Percentiles rank a stretch among this genome's conserved stretches.
phyloP scores from a whole-genome alignment of 1,140 invertebrate genomes.

The Calliphora vicina region DNA sequence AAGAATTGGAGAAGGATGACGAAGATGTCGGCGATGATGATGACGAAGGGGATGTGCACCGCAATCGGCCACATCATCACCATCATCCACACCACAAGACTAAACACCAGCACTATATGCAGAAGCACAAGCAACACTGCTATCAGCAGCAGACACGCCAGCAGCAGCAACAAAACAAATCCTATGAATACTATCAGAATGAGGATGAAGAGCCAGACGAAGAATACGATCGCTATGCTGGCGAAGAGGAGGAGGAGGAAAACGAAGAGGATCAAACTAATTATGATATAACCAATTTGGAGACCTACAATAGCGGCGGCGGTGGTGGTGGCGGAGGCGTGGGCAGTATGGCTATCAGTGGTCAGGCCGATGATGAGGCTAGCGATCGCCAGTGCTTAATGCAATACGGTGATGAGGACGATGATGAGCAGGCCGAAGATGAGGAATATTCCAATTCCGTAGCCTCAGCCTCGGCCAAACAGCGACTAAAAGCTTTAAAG shows the following conservation, averaged over 20 bases:
- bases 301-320: conserved; percentile 56
- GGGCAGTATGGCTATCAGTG: too few species aligned
- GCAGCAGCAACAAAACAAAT: conserved; percentile 42
- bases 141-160: conserved; percentile 39
- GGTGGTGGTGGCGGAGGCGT: neutral
- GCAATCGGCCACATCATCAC: conserved; percentile 43
- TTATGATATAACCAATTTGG: conserved; percentile 61
- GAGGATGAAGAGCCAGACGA: conserved; percentile 44
- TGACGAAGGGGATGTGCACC: conserved; percentile 28
- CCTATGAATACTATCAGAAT: conserved; percentile 51
- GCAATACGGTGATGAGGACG: conserved; percentile 49
- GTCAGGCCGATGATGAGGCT: conserved; percentile 49
- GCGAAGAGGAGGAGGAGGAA: conserved; percentile 43
- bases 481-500: conserved; percentile 49
- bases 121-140: conserved; percentile 34
- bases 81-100: conserved; percentile 43
- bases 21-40: conserved; percentile 29
- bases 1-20: conserved; percentile 56
- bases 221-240: conserved; percentile 24
- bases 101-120: conserved; percentile 33
- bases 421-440: conserved; percentile 53
- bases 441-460: conserved; percentile 53
- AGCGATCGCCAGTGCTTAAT: conserved; percentile 57
- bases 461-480: conserved; percentile 54
- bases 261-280: conserved; percentile 60